These are phyloP conservation scores for Aphyosemion australe DNA, from an alignment of 2,113 vertebrate species.

Conservation along the genomic window DNA sequence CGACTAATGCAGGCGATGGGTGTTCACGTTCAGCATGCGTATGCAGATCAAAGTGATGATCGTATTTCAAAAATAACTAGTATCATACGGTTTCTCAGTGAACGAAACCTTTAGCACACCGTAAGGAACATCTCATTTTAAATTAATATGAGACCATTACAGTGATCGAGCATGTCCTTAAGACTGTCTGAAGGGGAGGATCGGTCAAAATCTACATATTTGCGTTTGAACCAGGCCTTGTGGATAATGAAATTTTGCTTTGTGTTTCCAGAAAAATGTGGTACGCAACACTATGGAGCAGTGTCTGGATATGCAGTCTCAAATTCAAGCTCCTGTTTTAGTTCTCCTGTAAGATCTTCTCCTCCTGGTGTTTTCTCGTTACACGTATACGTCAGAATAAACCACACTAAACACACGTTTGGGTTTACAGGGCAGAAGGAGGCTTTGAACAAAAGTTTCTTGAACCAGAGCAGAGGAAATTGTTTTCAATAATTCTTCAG, in stretches of 20 bases:
- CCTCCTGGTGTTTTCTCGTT: neutral
- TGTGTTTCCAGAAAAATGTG: slow-evolving; percentile 72
- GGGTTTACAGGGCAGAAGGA: slow-evolving; percentile 58
- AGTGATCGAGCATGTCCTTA: too few relatives aligned
- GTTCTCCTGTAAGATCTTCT: slow-evolving; percentile 82
- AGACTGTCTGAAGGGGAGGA: too few relatives aligned
- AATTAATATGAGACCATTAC: too few relatives aligned
- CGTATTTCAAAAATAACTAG: too few relatives aligned
- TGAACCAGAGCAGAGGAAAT: slow-evolving; percentile 13
- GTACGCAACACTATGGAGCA: slow-evolving; percentile 67
- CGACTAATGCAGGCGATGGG: too few relatives aligned
- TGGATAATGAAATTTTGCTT: slow-evolving; percentile 3
- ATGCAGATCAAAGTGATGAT: too few relatives aligned
- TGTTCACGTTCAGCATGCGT: too few relatives aligned
- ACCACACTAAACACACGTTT: neutral
- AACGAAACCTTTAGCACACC: too few relatives aligned
- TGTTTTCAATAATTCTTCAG: slow-evolving; percentile 23
- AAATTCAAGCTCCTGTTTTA: slow-evolving; percentile 78
- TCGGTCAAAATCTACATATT: too few relatives aligned
- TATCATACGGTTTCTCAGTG: too few relatives aligned
- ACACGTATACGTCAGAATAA: neutral
- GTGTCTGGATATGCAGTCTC: slow-evolving; percentile 57
- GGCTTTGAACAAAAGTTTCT: slow-evolving; percentile 58
- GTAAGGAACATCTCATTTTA: too few relatives aligned
- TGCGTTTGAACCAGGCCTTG: neutral